A percentile compares a stretch with the other conserved stretches of the same genome.
Conservation (phyloP, 2,888 invertebrate species). For the Leucoptera coffeella region DNA sequence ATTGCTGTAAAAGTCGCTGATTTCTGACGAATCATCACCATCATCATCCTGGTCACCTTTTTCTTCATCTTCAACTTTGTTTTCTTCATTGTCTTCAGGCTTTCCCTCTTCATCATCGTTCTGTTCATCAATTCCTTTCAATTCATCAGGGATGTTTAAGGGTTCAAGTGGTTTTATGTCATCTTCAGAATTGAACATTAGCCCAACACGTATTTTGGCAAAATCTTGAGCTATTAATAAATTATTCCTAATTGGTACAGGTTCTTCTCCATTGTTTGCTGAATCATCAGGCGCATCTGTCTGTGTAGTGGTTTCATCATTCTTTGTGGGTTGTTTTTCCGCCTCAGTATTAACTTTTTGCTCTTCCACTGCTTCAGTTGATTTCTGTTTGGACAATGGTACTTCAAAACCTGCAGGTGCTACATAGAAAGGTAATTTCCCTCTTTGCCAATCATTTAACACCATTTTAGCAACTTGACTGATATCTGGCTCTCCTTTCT, state of each 20-base stretch:
- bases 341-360: slow-evolving; percentile 9
- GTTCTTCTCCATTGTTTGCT: slow-evolving; percentile 15
- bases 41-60: slow-evolving; percentile 23
- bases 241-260: slow-evolving; percentile 27
- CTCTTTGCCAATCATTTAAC: slow-evolving; percentile 97
- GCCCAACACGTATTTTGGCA: slow-evolving; percentile 69
- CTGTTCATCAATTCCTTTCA: slow-evolving; percentile 37
- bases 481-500: slow-evolving; percentile 96
- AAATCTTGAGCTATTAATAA: slow-evolving; percentile 71
- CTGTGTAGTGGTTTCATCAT: slow-evolving; percentile 10
- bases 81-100: slow-evolving; percentile 16
- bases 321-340: slow-evolving; percentile 12
- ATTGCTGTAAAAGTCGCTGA: slow-evolving; percentile 63
- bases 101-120: slow-evolving; percentile 16
- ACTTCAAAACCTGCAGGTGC: slow-evolving; percentile 77
- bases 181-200: slow-evolving; percentile 61
- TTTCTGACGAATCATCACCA: slow-evolving; percentile 55
- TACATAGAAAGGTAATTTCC: slow-evolving; percentile 92
- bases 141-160: slow-evolving; percentile 29
- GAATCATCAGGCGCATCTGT: slow-evolving; percentile 22
- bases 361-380: slow-evolving; percentile 11
- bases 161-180: slow-evolving; percentile 56
- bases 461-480: slow-evolving; percentile 87
- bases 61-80: slow-evolving; percentile 24
- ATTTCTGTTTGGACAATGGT: slow-evolving; percentile 48